Evolutionary conservation across 2,113 vertebrate species (phyloP), one percentile per base, ranked within the genome.

Genomic region (Oncorhynchus kisutch): DNA sequence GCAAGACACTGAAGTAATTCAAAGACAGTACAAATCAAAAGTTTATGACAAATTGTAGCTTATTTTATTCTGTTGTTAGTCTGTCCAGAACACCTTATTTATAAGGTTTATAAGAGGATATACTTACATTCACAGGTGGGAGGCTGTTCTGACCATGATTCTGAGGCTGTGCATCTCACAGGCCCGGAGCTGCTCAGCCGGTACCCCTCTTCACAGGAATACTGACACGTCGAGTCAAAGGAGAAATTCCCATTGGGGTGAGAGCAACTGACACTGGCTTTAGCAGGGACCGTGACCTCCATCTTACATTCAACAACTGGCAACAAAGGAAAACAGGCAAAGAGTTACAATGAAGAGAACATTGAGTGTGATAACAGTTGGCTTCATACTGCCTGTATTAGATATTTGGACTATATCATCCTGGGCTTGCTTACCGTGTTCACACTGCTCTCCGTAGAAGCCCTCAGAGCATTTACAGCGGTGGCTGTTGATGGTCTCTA

Each of bases 401-500:
- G 24, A 24, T 24, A 24, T 24, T 24, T 24, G 24, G 24, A 24
- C 24, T 24, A 24, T 24, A 24, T 24, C 24, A 24, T 24, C 24
- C 24, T 24, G 24, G 24, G 24, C 24, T 24, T 24, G 24, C 90
- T 90, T 82, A 99, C 97, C 95, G 0, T 94, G 13, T 18, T 92
- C 82, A 22, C 97, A 99, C 29, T 84, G 87, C 0, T 91, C 84
- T 66, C 96, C 96, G 0, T 82, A 86, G 89, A 97, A 98, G 1
- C 97, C 97, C 0, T 94, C 90, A 81, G 88, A 85, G 64, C 97
- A 99, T 1, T 86, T 45, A 18, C 97, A 98, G 68, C 2, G 90
- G 71, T 95, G 94, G 85, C 84, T 95, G 78, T 96, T 93, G 0
- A 98, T 97, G 78, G 92, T 96, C 85, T 99, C 97, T 0, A 97